phyloP scores from a whole-genome alignment of 1,140 invertebrate species.

The Akabosia matsudoensis region DNA sequence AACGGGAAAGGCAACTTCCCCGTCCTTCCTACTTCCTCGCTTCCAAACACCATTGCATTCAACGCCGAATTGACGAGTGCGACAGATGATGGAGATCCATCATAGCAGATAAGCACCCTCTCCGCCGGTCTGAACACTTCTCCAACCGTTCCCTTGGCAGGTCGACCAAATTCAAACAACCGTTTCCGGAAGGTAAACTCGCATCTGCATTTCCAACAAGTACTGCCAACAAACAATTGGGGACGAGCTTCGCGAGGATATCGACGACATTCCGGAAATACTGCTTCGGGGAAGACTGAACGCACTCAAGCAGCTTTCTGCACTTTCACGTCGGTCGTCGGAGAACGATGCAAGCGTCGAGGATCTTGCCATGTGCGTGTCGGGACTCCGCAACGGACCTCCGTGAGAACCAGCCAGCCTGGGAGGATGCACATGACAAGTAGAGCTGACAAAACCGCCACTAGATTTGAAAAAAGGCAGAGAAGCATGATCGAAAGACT shows the following conservation, averaged over 20 bases:
- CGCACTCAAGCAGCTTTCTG: constrained; percentile 44
- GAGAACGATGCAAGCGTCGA: constrained; percentile 39
- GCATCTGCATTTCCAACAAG: constrained; percentile 41
- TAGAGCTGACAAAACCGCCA: constrained; percentile 46
- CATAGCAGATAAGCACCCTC: constrained; percentile 36
- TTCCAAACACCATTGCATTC: neutral
- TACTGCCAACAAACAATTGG: constrained; percentile 31
- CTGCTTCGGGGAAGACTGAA: constrained; percentile 43
- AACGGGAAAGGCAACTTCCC: constrained; percentile 40
- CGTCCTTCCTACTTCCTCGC: neutral
- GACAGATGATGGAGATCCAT: constrained; percentile 25
- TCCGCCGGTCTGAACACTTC: constrained; percentile 21
- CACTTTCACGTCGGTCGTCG: constrained; percentile 42
- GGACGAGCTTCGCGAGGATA: constrained; percentile 44
- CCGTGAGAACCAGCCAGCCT: constrained; percentile 26
- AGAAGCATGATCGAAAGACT: constrained; percentile 47
- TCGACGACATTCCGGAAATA: constrained; percentile 43
- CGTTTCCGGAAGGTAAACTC: constrained; percentile 40
- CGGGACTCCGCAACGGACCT: constrained; percentile 21
- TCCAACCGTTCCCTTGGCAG: constrained; percentile 29
- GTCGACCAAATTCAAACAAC: constrained; percentile 37
- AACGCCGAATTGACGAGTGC: constrained; percentile 35
- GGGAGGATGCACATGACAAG: constrained; percentile 43
- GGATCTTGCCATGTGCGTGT: constrained; percentile 36
- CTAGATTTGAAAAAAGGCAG: constrained; percentile 47